Evolutionary conservation across 2,888 invertebrate genomes (phyloP).

Genomic region (Platycnemis pennipes): DNA sequence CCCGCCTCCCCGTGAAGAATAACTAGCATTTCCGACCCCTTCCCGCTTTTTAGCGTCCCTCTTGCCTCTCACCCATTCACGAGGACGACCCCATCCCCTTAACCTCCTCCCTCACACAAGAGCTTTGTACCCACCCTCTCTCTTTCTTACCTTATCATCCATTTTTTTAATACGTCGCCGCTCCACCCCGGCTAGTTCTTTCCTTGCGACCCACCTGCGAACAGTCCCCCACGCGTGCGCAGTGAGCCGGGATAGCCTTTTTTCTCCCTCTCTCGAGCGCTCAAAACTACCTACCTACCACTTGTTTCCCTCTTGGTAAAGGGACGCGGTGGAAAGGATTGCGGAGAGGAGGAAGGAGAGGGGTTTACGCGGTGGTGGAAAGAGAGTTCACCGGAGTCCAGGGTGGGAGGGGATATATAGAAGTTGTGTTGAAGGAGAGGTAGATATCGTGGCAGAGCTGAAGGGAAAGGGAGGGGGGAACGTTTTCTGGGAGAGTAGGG

Average conservation of each 20-base stretch:
- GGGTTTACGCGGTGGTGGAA: not conserved
- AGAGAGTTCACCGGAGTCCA: not conserved
- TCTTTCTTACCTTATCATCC: not conserved
- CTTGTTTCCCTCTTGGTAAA: not conserved
- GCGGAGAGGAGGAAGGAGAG: constrained; percentile 20
- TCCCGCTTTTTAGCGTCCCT: not conserved
- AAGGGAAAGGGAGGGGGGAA: not conserved
- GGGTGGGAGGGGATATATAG: not conserved
- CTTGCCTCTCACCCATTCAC: constrained; percentile 17
- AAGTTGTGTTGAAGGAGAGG: not conserved
- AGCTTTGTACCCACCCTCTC: not conserved
- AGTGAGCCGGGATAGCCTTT: constrained; percentile 12
- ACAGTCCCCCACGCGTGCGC: constrained; percentile 55
- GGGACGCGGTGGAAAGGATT: constrained; percentile 11
- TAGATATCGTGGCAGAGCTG: not conserved
- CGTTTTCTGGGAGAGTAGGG: not conserved
- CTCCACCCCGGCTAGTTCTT: constrained; percentile 49
- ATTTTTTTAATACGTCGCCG: not conserved
- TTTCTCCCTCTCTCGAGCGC: not conserved
- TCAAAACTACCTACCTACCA: not conserved
- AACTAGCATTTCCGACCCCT: not conserved
- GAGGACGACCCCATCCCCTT: not conserved
- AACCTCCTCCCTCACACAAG: not conserved
- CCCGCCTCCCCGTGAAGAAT: not conserved
- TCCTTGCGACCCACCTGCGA: constrained; percentile 49